Base-by-base conservation (phyloP, 2,113 vertebrate species). In the Siphamia tubifer region DNA sequence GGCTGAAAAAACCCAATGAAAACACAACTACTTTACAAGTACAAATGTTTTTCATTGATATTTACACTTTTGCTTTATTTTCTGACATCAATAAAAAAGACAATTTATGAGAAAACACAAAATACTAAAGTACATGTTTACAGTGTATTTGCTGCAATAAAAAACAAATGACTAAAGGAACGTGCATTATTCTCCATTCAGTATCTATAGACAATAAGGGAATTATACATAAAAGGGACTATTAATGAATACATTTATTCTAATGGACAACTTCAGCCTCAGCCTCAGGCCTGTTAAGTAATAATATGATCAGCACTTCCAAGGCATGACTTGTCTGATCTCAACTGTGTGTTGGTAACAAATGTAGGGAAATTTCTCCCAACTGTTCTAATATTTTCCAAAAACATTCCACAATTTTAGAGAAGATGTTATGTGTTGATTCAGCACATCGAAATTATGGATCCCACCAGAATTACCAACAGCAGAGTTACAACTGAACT, bases 11-110 rank as follows among this genome's bases (percentile, higher is more conserved):
- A 79, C 76, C 77, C 63, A 88, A 92, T 91, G 90, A 90, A 92
- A 93, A 94, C 92, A 92, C 89, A 38, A 94, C 94, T 95, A 95
- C 93, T 90, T 94, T 92, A 93, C 94, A 93, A 92, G 93, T 96
- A 96, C 95, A 95, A 96, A 96, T 90, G 89, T 88, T 85, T 82
- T 84, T 86, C 84, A 84, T 79, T 80, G 85, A 79, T 95, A 95
- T 95, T 92, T 96, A 96, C 94, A 96, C 15, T 28, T 71, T 87
- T 82, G n/a, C n/a, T 82, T 83, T 85, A 79, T 83, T 56, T 25
- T 77, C 76, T 64, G 73, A 90, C 84, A 82, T 88, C 82, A 78
- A 90, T 90, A 84, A 89, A 87, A 86, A 88, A 85, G 72, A 82
- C 54, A 68, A 83, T 79, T 83, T 74, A 87, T 87, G 85, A 88